A percentile compares a stretch with the other conserved stretches of the same genome.
phyloP scores from a whole-genome alignment of 2,888 invertebrate species.

The Deladenus siricidicola region DNA sequence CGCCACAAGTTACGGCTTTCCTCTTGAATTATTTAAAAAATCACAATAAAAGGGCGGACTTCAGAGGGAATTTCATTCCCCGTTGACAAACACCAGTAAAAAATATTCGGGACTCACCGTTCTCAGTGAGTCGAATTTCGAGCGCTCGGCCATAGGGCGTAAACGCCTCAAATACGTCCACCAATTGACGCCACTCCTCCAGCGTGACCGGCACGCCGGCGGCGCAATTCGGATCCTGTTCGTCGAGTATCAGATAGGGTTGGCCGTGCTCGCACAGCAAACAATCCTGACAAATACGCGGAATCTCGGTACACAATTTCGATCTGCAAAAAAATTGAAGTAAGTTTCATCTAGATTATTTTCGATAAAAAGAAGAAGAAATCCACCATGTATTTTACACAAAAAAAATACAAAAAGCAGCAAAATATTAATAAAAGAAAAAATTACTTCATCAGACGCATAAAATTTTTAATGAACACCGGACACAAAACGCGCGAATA shows the following conservation, averaged over 20 bases:
- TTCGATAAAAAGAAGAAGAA: not conserved
- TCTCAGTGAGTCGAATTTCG: constrained; percentile 4
- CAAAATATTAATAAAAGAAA: too few species aligned
- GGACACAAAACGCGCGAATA: constrained; percentile 7
- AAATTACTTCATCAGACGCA: constrained; percentile 8
- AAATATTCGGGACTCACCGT: constrained; percentile 8
- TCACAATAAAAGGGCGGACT: too few species aligned
- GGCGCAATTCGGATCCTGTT: not conserved
- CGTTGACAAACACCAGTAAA: not conserved
- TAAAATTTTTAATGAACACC: constrained; percentile 8
- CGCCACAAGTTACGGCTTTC: too few species aligned
- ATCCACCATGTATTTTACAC: constrained; percentile 2
- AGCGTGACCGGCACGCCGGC: constrained; percentile 15
- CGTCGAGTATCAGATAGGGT: constrained; percentile 6
- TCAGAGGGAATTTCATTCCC: too few species aligned
- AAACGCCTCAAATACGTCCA: constrained; percentile 2
- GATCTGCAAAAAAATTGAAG: constrained; percentile 16
- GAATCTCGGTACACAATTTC: constrained; percentile 7
- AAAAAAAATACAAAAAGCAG: not conserved
- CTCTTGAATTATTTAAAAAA: too few species aligned
- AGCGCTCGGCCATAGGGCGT: constrained; percentile 8
- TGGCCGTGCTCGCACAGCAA: constrained; percentile 19
- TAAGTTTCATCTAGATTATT: too few species aligned
- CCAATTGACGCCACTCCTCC: constrained; percentile 19
- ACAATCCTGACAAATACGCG: constrained; percentile 25